Evolutionary conservation across 2,113 vertebrate species (phyloP).

Genomic region (Xiphophorus maculatus): DNA sequence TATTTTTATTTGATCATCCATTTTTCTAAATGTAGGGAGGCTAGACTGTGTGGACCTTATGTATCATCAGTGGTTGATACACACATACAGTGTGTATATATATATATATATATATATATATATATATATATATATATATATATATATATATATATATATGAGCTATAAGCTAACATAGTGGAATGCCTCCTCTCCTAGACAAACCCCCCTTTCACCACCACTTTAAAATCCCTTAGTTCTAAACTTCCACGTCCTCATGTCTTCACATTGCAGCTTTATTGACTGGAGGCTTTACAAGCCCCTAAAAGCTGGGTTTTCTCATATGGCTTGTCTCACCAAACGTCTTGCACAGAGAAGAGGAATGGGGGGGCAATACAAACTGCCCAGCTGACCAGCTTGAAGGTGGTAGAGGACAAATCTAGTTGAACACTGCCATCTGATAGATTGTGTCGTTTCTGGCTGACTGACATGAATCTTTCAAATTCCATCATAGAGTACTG

Average conservation of each 20-base stretch:
- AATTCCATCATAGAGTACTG: background rate
- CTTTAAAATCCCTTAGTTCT: slow-evolving; percentile 52
- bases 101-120: too few relatives aligned
- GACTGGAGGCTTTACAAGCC: slow-evolving; percentile 41
- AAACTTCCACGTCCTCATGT: slow-evolving; percentile 51
- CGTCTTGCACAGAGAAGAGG: slow-evolving; percentile 39
- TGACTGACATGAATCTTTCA: slow-evolving; percentile 25
- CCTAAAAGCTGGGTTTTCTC: slow-evolving; percentile 40
- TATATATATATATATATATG: background rate
- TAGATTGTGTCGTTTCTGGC: slow-evolving; percentile 10
- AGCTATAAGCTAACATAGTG: slow-evolving; percentile 45
- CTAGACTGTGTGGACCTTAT: too few relatives aligned
- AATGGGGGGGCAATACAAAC: background rate
- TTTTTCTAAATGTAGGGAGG: background rate
- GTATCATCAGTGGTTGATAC: too few relatives aligned
- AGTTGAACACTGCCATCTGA: slow-evolving; percentile 33
- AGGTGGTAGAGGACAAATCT: slow-evolving; percentile 39
- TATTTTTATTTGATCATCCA: background rate
- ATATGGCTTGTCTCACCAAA: slow-evolving; percentile 41
- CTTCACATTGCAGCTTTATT: slow-evolving; percentile 59
- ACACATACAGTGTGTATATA: too few relatives aligned
- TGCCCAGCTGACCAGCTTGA: slow-evolving; percentile 33
- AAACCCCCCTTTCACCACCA: background rate
- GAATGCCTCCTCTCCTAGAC: slow-evolving; percentile 51
- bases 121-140: too few relatives aligned